Conservation (phyloP, 23 tunicate genomes). For the Clavelina lepadiformis region DNA sequence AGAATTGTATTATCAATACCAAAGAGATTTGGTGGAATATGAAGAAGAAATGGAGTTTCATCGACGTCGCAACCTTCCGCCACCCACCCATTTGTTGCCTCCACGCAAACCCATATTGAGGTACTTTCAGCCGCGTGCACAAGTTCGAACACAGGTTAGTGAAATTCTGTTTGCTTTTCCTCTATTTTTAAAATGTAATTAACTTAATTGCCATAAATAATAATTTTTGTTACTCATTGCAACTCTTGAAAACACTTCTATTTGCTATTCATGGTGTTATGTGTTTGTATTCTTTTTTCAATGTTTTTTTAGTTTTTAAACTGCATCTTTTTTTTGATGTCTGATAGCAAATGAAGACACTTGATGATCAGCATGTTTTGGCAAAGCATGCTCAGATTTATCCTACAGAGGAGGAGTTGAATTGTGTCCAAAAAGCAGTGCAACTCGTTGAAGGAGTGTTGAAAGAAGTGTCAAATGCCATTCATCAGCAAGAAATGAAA, state of each 20-base stretch:
- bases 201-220: too few species aligned
- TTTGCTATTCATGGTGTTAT: background rate
- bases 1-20: slow-evolving; percentile 42
- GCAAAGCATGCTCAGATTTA: slow-evolving; percentile 58
- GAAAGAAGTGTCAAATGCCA: slow-evolving; percentile 50
- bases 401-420: slow-evolving; percentile 60
- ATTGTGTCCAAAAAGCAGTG: slow-evolving; percentile 53
- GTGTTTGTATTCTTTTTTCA: background rate
- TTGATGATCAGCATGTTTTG: slow-evolving; percentile 51
- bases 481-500: slow-evolving; percentile 69
- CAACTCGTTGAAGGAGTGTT: slow-evolving; percentile 58
- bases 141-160: slow-evolving; percentile 8
- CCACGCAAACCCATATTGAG: slow-evolving; percentile 27
- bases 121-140: slow-evolving; percentile 25
- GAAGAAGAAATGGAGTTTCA: slow-evolving; percentile 49
- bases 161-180: too few species aligned
- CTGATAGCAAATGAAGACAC: slow-evolving; percentile 42
- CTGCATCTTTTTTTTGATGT: background rate
- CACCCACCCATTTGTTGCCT: slow-evolving; percentile 35
- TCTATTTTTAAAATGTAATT: too few species aligned
- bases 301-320: background rate
- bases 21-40: slow-evolving; percentile 19
- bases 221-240: too few species aligned
- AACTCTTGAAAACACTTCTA: background rate
- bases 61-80: slow-evolving; percentile 15